Conservation (phyloP, 2,113 vertebrate species). For the Urocitellus parryii region DNA sequence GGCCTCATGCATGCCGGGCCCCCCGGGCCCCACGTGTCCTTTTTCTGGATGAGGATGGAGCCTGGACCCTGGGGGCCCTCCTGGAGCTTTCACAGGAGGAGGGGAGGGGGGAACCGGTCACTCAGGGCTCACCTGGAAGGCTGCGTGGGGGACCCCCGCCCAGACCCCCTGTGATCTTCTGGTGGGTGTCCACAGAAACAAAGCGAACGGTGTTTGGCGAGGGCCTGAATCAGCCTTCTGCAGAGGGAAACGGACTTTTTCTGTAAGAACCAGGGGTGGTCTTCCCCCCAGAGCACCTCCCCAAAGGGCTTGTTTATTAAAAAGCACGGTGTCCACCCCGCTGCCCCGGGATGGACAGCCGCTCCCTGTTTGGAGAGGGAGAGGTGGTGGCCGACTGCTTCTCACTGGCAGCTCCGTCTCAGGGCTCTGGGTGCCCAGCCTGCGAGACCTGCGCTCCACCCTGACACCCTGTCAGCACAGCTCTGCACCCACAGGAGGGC, state of each 20-base stretch:
- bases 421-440: background rate
- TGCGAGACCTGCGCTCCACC: background rate
- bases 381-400: background rate
- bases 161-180: conserved; percentile 9
- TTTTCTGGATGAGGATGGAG: background rate
- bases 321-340: background rate
- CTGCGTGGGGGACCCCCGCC: conserved; percentile 6
- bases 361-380: accelerated
- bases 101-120: background rate
- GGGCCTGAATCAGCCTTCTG: conserved; percentile 36
- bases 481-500: no score
- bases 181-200: background rate
- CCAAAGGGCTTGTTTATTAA: background rate
- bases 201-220: conserved; percentile 21
- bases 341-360: background rate
- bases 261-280: background rate
- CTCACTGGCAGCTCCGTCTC: background rate
- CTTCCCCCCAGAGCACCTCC: conserved; percentile 9
- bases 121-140: background rate
- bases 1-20: background rate
- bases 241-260: conserved; percentile 24
- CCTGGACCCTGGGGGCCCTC: background rate
- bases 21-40: accelerated
- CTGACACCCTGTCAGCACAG: background rate
- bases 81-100: background rate